Conservation (phyloP, 2,113 vertebrate species). For the Trachemys scripta region DNA sequence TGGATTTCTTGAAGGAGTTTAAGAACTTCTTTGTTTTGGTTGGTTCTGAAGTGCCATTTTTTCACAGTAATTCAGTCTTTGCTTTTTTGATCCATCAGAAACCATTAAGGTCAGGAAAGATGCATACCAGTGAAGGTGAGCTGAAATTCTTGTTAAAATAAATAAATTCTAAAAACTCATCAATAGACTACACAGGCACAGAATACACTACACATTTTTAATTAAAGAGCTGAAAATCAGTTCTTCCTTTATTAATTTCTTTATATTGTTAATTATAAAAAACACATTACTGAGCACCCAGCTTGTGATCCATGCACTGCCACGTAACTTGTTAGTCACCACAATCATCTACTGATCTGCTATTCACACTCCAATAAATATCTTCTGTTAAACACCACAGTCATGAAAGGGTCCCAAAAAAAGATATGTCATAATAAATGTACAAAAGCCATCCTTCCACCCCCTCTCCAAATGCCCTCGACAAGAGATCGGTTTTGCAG, state of each 20-base stretch:
- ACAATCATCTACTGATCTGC: slow-evolving; percentile 4
- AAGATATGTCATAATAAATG: slow-evolving; percentile 60
- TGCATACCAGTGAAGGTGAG: not conserved
- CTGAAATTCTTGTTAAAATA: not conserved
- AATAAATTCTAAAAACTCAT: not conserved
- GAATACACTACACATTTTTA: not conserved
- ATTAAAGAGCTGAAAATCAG: not conserved
- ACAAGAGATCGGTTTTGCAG: slow-evolving; percentile 50
- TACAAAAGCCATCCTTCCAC: slow-evolving; percentile 26
- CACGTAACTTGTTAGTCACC: not conserved
- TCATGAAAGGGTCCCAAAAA: slow-evolving; percentile 51
- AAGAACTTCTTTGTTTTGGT: not conserved
- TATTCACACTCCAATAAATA: slow-evolving; percentile 66
- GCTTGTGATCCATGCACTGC: not conserved
- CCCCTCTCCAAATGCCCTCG: slow-evolving; percentile 47
- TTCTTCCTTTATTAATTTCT: not conserved
- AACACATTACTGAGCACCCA: not conserved
- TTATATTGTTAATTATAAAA: not conserved
- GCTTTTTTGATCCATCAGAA: not conserved
- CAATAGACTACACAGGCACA: not conserved
- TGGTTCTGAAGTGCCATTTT: not conserved
- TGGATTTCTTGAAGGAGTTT: not conserved
- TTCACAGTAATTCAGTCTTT: not conserved
- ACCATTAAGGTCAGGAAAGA: not conserved
- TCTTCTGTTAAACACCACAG: slow-evolving; percentile 61